Evolutionary conservation across 1,140 invertebrate species (phyloP), one percentile per base, ranked within the genome.

Genomic region (Chrysomallon squamiferum): DNA sequence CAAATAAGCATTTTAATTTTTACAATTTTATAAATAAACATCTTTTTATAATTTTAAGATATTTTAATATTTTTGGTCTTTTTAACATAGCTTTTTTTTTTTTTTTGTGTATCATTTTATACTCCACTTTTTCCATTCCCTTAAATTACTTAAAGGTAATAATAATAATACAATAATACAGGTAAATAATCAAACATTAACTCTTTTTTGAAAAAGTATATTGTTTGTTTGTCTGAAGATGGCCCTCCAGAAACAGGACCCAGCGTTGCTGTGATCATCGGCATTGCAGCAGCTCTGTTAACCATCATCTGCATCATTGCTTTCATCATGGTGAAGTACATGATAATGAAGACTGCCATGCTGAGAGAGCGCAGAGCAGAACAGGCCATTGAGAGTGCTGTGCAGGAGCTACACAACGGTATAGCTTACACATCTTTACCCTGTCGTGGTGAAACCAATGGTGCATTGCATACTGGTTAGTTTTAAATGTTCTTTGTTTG

Each of bases 361-460:
- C 50, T 54, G 59, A 50, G 54, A 11, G 65, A 68, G 35, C 58
- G 47, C 4, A 56, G 70, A 30, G 62, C 58, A 11, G 59, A 72
- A 43, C 62, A 47, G 27, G 66, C 60, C 38, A 65, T 72, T 59
- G 62, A 60, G 22, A 25, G 59, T 20, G 70, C 70, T n/a, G 62
- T 72, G 38, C 70, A 72, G 45, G 66, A 68, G 45, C 47, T 59
- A 15, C 64, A 71, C 38, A 58, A 54, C 4, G 61, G 60, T 9
- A 41, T 59, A 13, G 58, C 58, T 35, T 60, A 66, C 49, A 66
- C 64, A 25, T 35, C 64, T 1, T 25, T 66, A 32, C 64, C 64
- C 4, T 25, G 50, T 27, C 50, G 25, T 18, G 29, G 3, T 0
- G 22, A 27, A 4, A 30, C 15, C 15, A 54, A 54, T 54, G 50